A percentile compares a stretch with the other conserved stretches of the same genome.
Evolutionary conservation across 2,797 vertebrate species (phyloP).

Genomic region (Siniperca undulata): DNA sequence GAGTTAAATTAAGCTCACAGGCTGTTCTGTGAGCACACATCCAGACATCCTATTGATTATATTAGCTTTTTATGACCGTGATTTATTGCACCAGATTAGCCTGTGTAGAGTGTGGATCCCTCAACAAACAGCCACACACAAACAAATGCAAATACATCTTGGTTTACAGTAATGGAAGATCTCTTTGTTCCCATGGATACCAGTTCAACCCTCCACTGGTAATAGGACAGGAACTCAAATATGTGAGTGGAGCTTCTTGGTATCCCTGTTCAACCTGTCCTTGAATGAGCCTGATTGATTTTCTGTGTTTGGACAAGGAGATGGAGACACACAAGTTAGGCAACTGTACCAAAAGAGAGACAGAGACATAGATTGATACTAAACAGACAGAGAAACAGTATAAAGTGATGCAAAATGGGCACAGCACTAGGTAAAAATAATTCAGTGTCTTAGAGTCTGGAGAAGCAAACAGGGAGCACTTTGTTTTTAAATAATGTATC

Average conservation of each 20-base stretch:
- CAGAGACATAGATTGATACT: neutral
- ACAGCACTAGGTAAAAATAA: neutral
- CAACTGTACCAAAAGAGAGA: neutral
- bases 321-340: neutral
- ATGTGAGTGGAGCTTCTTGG: conserved; percentile 3
- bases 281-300: conserved; percentile 31
- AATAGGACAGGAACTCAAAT: conserved; percentile 5
- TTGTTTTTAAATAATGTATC: conserved; percentile 61
- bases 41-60: conserved; percentile 53
- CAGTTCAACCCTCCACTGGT: neutral
- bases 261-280: conserved; percentile 9
- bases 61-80: conserved; percentile 44
- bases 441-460: neutral
- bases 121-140: conserved; percentile 27
- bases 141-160: conserved; percentile 15
- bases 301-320: conserved; percentile 20
- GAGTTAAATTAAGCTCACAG: neutral
- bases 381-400: neutral
- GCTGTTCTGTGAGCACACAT: conserved; percentile 32
- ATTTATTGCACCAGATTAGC: conserved; percentile 58
- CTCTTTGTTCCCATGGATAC: conserved; percentile 47
- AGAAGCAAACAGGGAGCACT: neutral
- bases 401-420: neutral
- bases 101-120: conserved; percentile 17
- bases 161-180: conserved; percentile 16